A percentile compares a stretch with the other conserved stretches of the same genome.
Evolutionary conservation across 1,140 invertebrate species (phyloP).

Genomic region (Drosophila nigrodunni): DNA sequence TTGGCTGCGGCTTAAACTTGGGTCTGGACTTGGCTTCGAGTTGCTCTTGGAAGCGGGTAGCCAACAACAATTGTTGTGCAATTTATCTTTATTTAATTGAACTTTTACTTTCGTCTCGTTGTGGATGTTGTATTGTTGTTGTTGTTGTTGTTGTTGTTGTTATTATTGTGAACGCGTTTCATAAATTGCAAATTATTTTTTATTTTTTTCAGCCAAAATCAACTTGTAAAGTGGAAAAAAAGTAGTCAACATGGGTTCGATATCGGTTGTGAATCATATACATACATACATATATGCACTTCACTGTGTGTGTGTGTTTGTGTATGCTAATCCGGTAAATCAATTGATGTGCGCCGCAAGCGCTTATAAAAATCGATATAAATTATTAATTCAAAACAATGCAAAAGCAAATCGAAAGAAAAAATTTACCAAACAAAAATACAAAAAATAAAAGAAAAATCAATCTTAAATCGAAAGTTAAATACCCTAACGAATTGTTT

Average conservation of each 20-base stretch:
- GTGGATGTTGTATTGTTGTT: constrained; percentile 19
- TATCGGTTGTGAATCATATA: constrained; percentile 44
- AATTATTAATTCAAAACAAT: constrained; percentile 83
- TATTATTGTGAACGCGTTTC: constrained; percentile 68
- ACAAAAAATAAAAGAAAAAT: constrained; percentile 17
- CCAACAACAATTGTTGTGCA: constrained; percentile 76
- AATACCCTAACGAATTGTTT: background rate
- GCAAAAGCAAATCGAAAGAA: constrained; percentile 38
- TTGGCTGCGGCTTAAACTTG: constrained; percentile 7
- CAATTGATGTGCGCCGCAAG: constrained; percentile 79
- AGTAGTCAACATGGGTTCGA: constrained; percentile 37
- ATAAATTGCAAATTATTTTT: constrained; percentile 71
- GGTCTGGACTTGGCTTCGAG: constrained; percentile 31
- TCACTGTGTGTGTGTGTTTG: constrained; percentile 17
- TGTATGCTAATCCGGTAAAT: constrained; percentile 80
- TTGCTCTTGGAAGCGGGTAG: constrained; percentile 7
- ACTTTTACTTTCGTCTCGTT: constrained; percentile 76
- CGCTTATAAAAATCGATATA: constrained; percentile 79
- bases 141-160: constrained; percentile 35
- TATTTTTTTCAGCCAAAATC: constrained; percentile 67
- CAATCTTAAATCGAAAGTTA: background rate
- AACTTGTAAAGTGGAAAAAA: constrained; percentile 50
- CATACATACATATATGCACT: background rate
- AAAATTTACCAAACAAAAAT: constrained; percentile 7
- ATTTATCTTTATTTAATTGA: constrained; percentile 83